Base-by-base conservation (phyloP, 2,113 vertebrate genomes). In the Salvelinus sp. region DNA sequence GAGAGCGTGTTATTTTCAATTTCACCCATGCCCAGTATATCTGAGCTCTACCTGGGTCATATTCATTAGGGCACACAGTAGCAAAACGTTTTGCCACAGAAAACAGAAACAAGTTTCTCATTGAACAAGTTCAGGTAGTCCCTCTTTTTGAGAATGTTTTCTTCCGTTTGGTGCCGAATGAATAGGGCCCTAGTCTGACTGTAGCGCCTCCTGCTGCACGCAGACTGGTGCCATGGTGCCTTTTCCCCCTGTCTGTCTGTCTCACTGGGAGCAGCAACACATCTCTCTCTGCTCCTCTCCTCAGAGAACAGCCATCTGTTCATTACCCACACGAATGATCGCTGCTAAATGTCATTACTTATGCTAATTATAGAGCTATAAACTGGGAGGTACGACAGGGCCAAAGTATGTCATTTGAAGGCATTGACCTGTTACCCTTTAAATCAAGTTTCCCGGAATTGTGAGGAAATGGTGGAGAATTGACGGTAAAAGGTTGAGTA, bases 311-410 rank as follows among this genome's bases (percentile, higher is more conserved):
- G 74, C 74, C 78, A 72, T 85, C 73, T 80, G 77, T 80, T 85
- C 78, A 79, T 83, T 86, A 82, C 76, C 72, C 72, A 71, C 75
- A 30, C 69, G 68, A 79, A 70, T 76, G 68, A 77, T 72, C 80
- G 79, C 81, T 75, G 79, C 63, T 27, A 76, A 75, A 84, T 85
- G 76, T 81, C 74, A 85, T 85, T 85, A 83, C 81, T 86, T 82
- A 81, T 78, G 83, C 79, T 88, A 81, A 87, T 88, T 87, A 88
- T 75, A 82, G 85, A 78, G 79, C 72, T 73, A 82, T 68, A 66
- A 72, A 64, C 77, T 75, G 77, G 70, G 74, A 73, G 79, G 67
- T 74, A 23, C 20, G 13, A 72, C 54, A 9, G 63, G 73, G 30
- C 60, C 12, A 47, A 54, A 25, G 65, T 23, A 80, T 82, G 66